Evolutionary conservation across 2,888 invertebrate genomes (phyloP), one percentile per base, ranked within the genome.

Genomic region (Andrena marginata): DNA sequence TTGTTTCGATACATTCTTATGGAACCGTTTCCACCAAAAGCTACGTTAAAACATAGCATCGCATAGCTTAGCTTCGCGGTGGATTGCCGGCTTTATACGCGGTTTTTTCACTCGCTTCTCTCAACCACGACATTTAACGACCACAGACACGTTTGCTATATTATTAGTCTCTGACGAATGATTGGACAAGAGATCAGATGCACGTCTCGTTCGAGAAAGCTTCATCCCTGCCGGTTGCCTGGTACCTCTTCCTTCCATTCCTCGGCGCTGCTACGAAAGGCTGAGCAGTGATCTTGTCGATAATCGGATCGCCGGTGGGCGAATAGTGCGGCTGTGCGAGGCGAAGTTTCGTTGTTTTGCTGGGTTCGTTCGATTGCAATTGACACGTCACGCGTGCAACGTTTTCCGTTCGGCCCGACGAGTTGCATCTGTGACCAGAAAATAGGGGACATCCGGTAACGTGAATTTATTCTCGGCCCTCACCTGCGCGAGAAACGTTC

Each of bases 181-280:
- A 56, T 56, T 26, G 23, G 10, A 16, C 8, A 60, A 48, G 42
- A 31, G 54, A 85, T 91, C 86, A 91, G 77, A 92, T 91, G 31
- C 86, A 85, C 13, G 91, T 90, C 67, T 92, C 91, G 16, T 81
- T 87, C 20, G 80, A 84, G 13, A 67, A 31, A 16, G 6, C 67
- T 29, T 77, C 75, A 2, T 60, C 49, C 33, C 81, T 77, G 6
- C 82, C 82, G 5, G 68, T 72, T 6, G 85, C 74, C 6, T 71
- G 81, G 60, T 85, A 89, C n/a, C 69, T 86, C 0, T 84, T 67
- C 4, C 82, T 80, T 35, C 89, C 89, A 42, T 91, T 91, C 68
- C 79, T 86, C n/a, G 56, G 20, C 8, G 84, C 84, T 26, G 35
- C 63, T 10, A 62, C 7, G 29, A 67, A 67, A 29, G 49, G 26